Base-by-base conservation (phyloP, 2,113 vertebrate genomes). In the Nesoenas mayeri region DNA sequence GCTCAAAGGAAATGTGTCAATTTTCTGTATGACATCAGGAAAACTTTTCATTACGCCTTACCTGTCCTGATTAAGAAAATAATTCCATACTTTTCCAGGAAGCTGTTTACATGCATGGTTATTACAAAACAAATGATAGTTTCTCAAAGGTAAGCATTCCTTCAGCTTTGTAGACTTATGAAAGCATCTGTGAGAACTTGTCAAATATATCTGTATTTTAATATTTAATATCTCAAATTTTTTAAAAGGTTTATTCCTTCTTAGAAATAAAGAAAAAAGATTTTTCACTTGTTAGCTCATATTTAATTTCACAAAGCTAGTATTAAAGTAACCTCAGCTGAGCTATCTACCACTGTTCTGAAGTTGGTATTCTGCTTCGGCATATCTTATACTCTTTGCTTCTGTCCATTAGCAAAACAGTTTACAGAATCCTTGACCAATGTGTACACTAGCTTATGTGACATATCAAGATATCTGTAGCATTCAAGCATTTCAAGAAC, bases 391-490 rank as follows among this genome's bases (percentile, higher is more conserved):
- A 17, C 7, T 40, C 16, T 67, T 61, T 77, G 40, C 71, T 62
- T 90, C 61, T 79, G 54, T 32, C 74, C 28, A 10, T 22, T 56
- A 57, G 26, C 31, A 54, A 75, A 51, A 83, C 50, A n/a, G 36
- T 83, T 54, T 57, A 85, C 36, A 84, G 57, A 73, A 56, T 91
- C 98, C 98, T 98, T 98, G 88, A 98, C 98, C 47, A 79, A 64
- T 29, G 36, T 88, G 65, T 75, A 99, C 99, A 60, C 95, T 98
- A 78, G 99, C 99, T 7, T 99, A 99, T 31, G 98, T 99, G 79
- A 99, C 99, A 0, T 98, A 98, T 32, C 98, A 98, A 29, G 99
- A 99, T 94, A 97, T 99, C 75, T 96, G 98, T 53, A 98, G 93
- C 60, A 98, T 99, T 34, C 44, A 89, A 6, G 97, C 96, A 32